phyloP scores from a whole-genome alignment of 2,113 vertebrate species.

The Triplophysa tibetana region DNA sequence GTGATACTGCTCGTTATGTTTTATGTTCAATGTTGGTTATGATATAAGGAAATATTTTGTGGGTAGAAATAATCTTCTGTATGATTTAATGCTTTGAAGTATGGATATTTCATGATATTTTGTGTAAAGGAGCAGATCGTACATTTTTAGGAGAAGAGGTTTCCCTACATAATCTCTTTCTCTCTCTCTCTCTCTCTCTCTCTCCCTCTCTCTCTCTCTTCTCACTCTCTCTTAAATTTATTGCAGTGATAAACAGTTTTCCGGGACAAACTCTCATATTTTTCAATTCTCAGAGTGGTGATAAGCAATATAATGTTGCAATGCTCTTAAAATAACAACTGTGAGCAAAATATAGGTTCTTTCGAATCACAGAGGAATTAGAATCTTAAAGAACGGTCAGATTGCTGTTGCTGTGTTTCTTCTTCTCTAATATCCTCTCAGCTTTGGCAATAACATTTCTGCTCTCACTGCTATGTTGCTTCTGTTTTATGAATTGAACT shows the following conservation, averaged over 20 bases:
- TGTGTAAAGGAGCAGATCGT: too few species aligned
- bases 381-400: neutral
- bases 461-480: neutral
- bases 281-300: conserved; percentile 27
- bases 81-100: too few species aligned
- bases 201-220: neutral
- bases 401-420: neutral
- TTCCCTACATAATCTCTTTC: neutral
- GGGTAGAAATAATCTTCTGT: too few species aligned
- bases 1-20: neutral
- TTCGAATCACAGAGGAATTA: conserved; percentile 3
- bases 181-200: neutral
- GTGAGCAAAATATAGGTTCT: conserved; percentile 4
- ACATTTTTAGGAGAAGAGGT: neutral
- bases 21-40: too few species aligned
- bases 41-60: too few species aligned
- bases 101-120: too few species aligned
- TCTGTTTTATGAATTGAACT: neutral
- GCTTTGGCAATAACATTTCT: conserved; percentile 33
- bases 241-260: conserved; percentile 20
- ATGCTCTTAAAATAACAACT: conserved; percentile 22
- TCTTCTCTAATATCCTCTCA: conserved; percentile 32
- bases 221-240: conserved; percentile 24
- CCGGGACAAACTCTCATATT: conserved; percentile 15
- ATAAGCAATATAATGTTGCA: conserved; percentile 31